Conservation (phyloP, 2,113 vertebrate genomes). For the Collichthys lucidus region DNA sequence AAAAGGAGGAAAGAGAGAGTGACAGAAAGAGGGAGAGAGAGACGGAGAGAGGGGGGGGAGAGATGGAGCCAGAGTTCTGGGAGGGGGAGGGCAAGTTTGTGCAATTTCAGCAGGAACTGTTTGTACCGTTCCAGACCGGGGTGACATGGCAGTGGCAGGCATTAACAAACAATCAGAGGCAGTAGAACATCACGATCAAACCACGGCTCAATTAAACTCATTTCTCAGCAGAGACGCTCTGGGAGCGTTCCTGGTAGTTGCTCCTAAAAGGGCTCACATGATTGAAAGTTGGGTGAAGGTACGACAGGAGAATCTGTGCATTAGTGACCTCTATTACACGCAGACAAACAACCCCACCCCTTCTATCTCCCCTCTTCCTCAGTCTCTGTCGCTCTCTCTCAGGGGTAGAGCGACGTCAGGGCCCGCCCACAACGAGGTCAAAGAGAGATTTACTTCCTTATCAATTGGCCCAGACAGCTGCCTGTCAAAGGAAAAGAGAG, state of each 20-base stretch:
- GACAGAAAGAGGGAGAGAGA: conserved; percentile 22
- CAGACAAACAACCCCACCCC: conserved; percentile 57
- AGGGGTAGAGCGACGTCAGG: conserved; percentile 19
- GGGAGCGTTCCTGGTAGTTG: background rate
- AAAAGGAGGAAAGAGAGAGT: conserved; percentile 9
- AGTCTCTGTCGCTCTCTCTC: background rate
- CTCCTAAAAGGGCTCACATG: conserved; percentile 27
- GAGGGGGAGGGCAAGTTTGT: conserved; percentile 52
- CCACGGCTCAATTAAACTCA: conserved; percentile 39
- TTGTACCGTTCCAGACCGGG: conserved; percentile 69
- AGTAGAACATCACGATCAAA: conserved; percentile 45
- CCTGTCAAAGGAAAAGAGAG: conserved; percentile 61
- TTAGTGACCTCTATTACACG: conserved; percentile 48
- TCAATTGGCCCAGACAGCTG: conserved; percentile 71
- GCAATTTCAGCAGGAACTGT: conserved; percentile 75
- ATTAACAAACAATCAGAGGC: conserved; percentile 65
- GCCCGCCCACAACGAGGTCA: conserved; percentile 65
- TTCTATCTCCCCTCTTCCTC: conserved; percentile 4
- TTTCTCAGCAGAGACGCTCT: background rate
- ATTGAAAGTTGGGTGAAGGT: conserved; percentile 29
- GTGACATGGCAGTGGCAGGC: conserved; percentile 56
- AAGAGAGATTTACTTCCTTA: conserved; percentile 61
- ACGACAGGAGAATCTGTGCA: background rate
- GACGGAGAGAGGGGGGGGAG: conserved; percentile 3
- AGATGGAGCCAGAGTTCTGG: background rate